Percentiles rank a stretch among this genome's conserved stretches.
Evolutionary conservation across 2,797 vertebrate species (phyloP).

Genomic region (Sebastiscus tertius): DNA sequence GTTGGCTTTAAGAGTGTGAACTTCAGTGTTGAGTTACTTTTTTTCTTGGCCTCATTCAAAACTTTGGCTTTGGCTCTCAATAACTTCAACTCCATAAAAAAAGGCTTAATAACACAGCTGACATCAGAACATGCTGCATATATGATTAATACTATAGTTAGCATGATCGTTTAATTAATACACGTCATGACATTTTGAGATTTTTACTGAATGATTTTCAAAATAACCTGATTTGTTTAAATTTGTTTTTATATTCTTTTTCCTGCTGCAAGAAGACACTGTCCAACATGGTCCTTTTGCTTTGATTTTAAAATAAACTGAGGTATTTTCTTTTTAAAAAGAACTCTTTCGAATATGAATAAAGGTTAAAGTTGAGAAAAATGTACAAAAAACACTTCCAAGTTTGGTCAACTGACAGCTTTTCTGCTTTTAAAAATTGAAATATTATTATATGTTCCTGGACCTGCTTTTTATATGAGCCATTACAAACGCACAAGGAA

Average conservation of each 20-base stretch:
- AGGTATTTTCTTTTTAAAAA: neutral
- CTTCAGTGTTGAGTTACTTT: neutral
- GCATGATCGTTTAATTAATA: neutral
- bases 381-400: too few relatives aligned
- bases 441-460: neutral
- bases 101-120: neutral
- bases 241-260: too few relatives aligned
- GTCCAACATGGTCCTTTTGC: fast-evolving
- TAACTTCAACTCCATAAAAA: neutral
- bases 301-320: too few relatives aligned
- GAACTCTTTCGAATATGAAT: neutral
- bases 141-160: neutral
- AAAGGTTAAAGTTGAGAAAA: neutral
- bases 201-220: neutral
- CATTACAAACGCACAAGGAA: neutral
- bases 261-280: too few relatives aligned
- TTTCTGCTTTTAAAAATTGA: too few relatives aligned
- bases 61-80: neutral
- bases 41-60: neutral
- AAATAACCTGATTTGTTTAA: neutral
- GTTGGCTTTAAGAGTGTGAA: constrained; percentile 5
- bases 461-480: neutral
- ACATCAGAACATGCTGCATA: neutral
- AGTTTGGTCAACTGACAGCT: too few relatives aligned
- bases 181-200: neutral